Conservation (phyloP, 2,888 invertebrate genomes). For the Leptinotarsa tumamoca region DNA sequence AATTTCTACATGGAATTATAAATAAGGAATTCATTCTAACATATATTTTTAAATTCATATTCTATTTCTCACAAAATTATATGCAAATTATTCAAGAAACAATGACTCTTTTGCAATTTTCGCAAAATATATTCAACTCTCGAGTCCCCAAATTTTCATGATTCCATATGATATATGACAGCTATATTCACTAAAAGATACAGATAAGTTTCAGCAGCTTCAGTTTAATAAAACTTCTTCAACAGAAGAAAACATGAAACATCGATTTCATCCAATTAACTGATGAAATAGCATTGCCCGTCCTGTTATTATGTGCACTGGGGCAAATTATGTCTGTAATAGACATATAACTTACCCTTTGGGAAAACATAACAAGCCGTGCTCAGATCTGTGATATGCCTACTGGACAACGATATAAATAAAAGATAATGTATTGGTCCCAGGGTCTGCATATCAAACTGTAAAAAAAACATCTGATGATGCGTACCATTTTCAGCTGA, state of each 20-base stretch:
- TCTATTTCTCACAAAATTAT: too few species aligned
- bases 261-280: background rate
- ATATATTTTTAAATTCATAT: too few species aligned
- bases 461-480: background rate
- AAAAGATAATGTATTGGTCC: slow-evolving; percentile 38
- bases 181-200: too few species aligned
- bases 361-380: slow-evolving; percentile 70
- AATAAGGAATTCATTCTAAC: too few species aligned
- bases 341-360: slow-evolving; percentile 56
- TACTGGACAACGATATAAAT: slow-evolving; percentile 38
- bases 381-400: slow-evolving; percentile 41
- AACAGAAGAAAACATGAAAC: background rate
- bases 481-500: too few species aligned
- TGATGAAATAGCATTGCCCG: slow-evolving; percentile 11
- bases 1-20: too few species aligned
- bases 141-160: background rate
- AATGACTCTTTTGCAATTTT: too few species aligned
- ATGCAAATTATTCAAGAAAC: too few species aligned
- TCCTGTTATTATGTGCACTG: slow-evolving; percentile 13
- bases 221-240: too few species aligned
- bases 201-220: too few species aligned
- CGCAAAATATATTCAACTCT: background rate
- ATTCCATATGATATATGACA: background rate
- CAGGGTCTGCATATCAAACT: slow-evolving; percentile 37
- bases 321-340: slow-evolving; percentile 26